phyloP scores from a whole-genome alignment of 37 sponge, comb jelly and placozoan genomes.

The Oscarella lobularis region DNA sequence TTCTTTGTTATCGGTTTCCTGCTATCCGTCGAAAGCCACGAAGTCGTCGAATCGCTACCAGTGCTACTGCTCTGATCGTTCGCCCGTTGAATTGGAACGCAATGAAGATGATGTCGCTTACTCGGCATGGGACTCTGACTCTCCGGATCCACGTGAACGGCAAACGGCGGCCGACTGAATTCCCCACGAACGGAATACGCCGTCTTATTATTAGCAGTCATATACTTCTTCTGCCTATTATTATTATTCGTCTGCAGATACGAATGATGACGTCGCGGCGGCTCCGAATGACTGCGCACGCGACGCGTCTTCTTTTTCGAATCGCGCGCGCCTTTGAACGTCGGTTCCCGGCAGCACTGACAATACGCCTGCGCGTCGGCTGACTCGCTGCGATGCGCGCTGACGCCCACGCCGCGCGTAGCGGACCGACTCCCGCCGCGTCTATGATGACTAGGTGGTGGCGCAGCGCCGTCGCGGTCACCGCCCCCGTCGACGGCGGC shows the following conservation, averaged over 20 bases:
- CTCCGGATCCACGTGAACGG: background rate
- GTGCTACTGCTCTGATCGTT: conserved; percentile 1
- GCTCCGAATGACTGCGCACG: background rate
- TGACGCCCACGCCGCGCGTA: no score
- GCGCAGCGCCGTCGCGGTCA: no score
- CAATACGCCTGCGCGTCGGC: background rate
- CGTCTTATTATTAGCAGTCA: no score
- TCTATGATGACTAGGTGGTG: no score
- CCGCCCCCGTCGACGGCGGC: background rate
- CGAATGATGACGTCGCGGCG: background rate
- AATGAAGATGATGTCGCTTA: background rate
- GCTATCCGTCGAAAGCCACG: background rate
- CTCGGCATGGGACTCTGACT: conserved; percentile 3
- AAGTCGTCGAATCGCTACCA: background rate
- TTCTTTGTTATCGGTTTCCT: background rate
- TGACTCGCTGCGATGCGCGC: background rate
- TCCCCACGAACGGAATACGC: background rate
- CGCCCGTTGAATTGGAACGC: background rate
- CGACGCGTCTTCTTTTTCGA: background rate
- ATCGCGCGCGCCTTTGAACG: no score
- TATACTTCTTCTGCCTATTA: background rate
- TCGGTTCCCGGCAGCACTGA: background rate
- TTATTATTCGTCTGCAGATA: background rate
- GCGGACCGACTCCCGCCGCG: no score
- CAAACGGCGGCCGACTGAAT: conserved; percentile 1